A percentile compares a stretch with the other conserved stretches of the same genome.
These are phyloP conservation scores for Cyclopterus lumpus DNA, from an alignment of 2,797 vertebrate species.

Conservation along the genomic window DNA sequence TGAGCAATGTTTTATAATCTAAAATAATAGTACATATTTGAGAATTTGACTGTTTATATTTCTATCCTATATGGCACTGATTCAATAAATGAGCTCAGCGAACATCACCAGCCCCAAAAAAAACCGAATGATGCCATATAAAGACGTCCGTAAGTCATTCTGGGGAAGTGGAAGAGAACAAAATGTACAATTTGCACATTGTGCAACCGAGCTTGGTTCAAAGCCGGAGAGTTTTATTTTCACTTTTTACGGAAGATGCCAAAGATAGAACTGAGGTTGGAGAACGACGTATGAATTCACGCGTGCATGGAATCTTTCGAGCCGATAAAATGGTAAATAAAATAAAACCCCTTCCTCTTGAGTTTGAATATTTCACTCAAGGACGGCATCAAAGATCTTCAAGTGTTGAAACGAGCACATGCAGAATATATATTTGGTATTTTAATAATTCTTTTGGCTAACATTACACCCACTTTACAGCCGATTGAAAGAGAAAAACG, in stretches of 20 bases:
- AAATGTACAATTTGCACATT: background rate
- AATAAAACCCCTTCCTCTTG: background rate
- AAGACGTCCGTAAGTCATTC: background rate
- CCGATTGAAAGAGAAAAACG: constrained; percentile 11
- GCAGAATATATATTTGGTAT: constrained; percentile 11
- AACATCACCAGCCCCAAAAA: background rate
- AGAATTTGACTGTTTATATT: background rate
- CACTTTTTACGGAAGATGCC: constrained; percentile 4
- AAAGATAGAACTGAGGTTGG: constrained; percentile 7
- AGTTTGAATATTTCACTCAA: constrained; percentile 3
- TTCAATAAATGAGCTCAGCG: background rate
- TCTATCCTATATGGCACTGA: background rate
- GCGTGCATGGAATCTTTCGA: constrained; percentile 2
- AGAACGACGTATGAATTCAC: constrained; percentile 10
- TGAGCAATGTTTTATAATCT: background rate
- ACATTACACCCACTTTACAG: constrained; percentile 20
- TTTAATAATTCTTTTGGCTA: background rate
- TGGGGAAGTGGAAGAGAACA: background rate
- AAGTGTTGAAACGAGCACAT: background rate
- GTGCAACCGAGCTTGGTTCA: background rate
- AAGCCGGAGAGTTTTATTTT: background rate
- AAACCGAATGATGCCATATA: background rate
- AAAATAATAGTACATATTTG: constrained; percentile 1
- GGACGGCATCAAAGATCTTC: background rate
- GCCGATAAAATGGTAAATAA: constrained; percentile 19